phyloP scores from a whole-genome alignment of 1,140 invertebrate species.

The Lethrus apterus region DNA sequence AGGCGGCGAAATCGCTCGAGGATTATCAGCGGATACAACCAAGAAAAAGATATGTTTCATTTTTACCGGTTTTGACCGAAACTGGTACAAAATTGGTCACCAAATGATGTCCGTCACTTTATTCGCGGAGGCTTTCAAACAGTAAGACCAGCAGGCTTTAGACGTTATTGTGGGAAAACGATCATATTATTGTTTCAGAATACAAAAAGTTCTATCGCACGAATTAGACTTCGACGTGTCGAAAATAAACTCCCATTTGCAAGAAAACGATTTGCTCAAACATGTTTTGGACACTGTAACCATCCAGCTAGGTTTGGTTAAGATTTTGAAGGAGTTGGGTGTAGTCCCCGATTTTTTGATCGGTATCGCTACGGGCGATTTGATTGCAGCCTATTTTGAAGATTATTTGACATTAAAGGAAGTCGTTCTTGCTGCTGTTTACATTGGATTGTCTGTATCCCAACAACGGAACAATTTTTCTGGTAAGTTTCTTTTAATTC shows the following conservation, averaged over 20 bases:
- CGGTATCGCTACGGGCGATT: conserved; percentile 72
- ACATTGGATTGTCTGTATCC: too few relatives aligned
- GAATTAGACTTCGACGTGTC: conserved; percentile 53
- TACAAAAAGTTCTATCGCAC: conserved; percentile 41
- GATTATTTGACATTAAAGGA: conserved; percentile 67
- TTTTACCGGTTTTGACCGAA: background rate
- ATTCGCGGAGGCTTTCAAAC: conserved; percentile 46
- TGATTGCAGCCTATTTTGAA: conserved; percentile 79
- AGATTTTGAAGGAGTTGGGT: conserved; percentile 56
- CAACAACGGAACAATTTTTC: too few relatives aligned
- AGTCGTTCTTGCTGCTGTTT: conserved; percentile 33
- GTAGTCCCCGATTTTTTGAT: conserved; percentile 67
- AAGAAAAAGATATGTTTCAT: conserved; percentile 1
- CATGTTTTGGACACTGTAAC: conserved; percentile 67
- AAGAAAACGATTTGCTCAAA: conserved; percentile 53
- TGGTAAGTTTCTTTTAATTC: too few relatives aligned
- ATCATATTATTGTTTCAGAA: conserved; percentile 20
- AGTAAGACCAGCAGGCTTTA: too few relatives aligned
- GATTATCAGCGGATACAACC: background rate
- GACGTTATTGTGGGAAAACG: too few relatives aligned
- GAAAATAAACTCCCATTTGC: conserved; percentile 50
- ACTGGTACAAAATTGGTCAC: conserved; percentile 74
- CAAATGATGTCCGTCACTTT: conserved; percentile 55
- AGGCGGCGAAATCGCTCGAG: conserved; percentile 1
- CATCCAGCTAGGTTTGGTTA: conserved; percentile 70